Conservation (phyloP, 2,797 vertebrate genomes). For the Pampus argenteus region DNA sequence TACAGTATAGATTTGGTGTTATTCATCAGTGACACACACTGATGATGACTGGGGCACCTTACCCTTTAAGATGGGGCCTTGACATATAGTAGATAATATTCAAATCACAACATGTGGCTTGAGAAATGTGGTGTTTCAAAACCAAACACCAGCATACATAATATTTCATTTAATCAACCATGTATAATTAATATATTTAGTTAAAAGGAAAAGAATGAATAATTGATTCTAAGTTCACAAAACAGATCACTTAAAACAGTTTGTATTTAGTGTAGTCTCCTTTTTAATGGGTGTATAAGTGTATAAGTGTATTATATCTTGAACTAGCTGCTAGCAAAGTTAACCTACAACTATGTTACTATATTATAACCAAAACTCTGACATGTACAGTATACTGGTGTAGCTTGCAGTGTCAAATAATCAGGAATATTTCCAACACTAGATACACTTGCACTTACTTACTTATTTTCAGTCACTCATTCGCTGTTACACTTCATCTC, state of each 20-base stretch:
- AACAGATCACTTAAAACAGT: too few relatives aligned
- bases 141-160: too few relatives aligned
- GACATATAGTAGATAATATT: neutral
- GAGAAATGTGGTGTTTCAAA: neutral
- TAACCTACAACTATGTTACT: neutral
- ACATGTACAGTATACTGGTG: neutral
- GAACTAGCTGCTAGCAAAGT: neutral
- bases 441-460: neutral
- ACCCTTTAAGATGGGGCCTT: neutral
- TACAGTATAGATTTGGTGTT: neutral
- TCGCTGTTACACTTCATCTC: neutral
- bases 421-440: neutral
- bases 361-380: neutral
- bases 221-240: too few relatives aligned
- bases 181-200: too few relatives aligned
- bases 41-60: neutral
- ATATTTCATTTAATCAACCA: too few relatives aligned
- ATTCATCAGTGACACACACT: neutral
- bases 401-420: neutral
- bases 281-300: neutral
- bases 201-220: too few relatives aligned
- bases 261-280: neutral
- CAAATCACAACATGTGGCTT: neutral
- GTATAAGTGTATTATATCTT: too few relatives aligned
- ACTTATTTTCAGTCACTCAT: neutral